These are phyloP conservation scores for Drosophila paracracens DNA, from an alignment of 2,888 invertebrate species.

Conservation along the genomic window DNA sequence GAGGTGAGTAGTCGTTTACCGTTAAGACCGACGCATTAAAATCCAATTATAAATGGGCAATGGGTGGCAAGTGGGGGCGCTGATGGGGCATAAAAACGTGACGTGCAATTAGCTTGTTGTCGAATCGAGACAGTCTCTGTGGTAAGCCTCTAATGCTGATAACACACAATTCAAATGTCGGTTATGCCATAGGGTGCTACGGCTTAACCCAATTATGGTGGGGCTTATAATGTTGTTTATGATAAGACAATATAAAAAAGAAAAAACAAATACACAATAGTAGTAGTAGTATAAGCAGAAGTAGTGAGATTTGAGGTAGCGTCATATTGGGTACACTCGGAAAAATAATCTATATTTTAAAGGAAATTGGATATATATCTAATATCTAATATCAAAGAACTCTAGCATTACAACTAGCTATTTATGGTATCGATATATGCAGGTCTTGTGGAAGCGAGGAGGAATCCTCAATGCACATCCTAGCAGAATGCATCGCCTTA, in stretches of 20 bases:
- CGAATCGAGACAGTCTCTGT: not conserved
- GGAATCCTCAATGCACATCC: no score
- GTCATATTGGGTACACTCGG: not conserved
- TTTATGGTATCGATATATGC: no score
- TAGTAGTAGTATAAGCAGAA: not conserved
- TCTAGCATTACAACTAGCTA: no score
- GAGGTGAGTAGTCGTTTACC: constrained; percentile 86
- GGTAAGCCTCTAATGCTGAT: constrained; percentile 27
- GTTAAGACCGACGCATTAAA: constrained; percentile 51
- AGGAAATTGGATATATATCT: no score
- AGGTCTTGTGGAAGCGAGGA: no score
- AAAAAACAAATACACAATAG: not conserved
- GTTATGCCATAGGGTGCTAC: constrained; percentile 36
- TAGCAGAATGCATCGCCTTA: no score
- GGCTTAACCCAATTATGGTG: constrained; percentile 23
- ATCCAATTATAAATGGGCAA: constrained; percentile 52
- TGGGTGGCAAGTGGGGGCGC: not conserved
- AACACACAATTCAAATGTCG: constrained; percentile 28
- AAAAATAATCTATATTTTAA: not conserved
- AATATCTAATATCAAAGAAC: no score
- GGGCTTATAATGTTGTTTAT: constrained; percentile 2
- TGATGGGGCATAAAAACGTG: constrained; percentile 29
- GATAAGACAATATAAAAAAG: not conserved
- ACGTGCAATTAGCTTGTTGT: constrained; percentile 39
- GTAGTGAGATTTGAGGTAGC: not conserved